These are phyloP conservation scores for Actinopyga echinites DNA, from an alignment of 53 echinoderm and acorn worm genomes.

Conservation along the genomic window DNA sequence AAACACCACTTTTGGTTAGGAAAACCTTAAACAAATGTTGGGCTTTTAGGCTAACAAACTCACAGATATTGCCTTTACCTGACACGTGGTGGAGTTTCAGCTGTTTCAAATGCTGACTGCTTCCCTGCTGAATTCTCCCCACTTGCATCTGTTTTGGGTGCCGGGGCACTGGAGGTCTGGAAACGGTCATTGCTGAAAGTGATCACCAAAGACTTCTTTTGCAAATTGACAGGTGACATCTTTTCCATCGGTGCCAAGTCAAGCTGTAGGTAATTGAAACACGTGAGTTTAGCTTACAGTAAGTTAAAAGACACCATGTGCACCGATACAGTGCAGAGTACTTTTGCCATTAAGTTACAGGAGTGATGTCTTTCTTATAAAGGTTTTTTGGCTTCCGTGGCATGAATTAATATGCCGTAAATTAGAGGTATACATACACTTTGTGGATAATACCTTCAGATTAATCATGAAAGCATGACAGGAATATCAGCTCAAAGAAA, in stretches of 20 bases:
- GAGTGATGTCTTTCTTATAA: too few relatives aligned
- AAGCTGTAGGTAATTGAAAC: too few relatives aligned
- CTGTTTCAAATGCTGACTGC: slow-evolving; percentile 40
- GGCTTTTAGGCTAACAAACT: too few relatives aligned
- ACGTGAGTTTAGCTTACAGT: not conserved
- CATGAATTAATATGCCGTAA: too few relatives aligned
- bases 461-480: too few relatives aligned
- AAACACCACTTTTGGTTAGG: too few relatives aligned
- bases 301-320: not conserved
- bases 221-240: slow-evolving; percentile 31
- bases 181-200: slow-evolving; percentile 66
- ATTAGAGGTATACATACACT: too few relatives aligned
- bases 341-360: not conserved
- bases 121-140: slow-evolving; percentile 11
- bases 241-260: not conserved
- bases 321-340: not conserved
- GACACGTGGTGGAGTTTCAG: slow-evolving; percentile 38
- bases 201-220: slow-evolving; percentile 60
- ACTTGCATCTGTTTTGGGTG: not conserved
- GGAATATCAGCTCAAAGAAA: too few relatives aligned
- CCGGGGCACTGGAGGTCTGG: not conserved
- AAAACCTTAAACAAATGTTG: too few relatives aligned
- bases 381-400: too few relatives aligned
- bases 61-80: too few relatives aligned
- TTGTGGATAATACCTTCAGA: too few relatives aligned